Conservation (phyloP, 2,797 vertebrate genomes). For the Euphonia xanthogaster region DNA sequence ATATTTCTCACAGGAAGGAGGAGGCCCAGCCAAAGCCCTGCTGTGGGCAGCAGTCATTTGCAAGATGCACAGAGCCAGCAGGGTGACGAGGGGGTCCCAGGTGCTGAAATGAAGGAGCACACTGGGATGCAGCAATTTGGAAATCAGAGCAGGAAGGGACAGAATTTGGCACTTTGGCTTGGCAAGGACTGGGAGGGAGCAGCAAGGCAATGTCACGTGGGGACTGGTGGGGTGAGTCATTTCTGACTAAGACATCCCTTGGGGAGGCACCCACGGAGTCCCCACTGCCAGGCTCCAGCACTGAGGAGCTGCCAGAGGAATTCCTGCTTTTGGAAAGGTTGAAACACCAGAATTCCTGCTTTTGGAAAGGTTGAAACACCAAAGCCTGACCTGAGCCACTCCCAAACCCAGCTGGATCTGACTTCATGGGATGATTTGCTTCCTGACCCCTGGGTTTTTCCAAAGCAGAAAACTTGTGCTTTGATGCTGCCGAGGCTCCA, state of each 20-base stretch:
- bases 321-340: background rate
- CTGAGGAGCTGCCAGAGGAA: background rate
- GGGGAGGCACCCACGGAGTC: constrained; percentile 15
- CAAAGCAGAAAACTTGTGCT: background rate
- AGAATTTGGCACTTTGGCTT: background rate
- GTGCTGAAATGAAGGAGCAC: background rate
- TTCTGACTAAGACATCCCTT: background rate
- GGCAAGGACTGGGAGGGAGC: background rate
- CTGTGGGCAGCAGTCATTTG: background rate
- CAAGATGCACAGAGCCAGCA: background rate
- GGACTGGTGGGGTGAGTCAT: background rate
- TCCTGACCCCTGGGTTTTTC: background rate
- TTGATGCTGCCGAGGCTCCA: background rate
- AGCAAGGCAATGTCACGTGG: background rate
- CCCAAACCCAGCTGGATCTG: background rate
- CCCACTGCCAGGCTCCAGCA: background rate
- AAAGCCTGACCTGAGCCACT: background rate
- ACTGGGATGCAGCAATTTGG: fast-evolving
- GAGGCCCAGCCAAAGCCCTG: background rate
- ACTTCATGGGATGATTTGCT: background rate
- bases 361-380: background rate
- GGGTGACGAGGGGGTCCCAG: too few relatives aligned
- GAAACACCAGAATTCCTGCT: background rate
- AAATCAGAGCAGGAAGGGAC: background rate
- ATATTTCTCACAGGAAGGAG: fast-evolving